phyloP scores from a whole-genome alignment of 1,140 invertebrate genomes.

The Heterodera schachtii region DNA sequence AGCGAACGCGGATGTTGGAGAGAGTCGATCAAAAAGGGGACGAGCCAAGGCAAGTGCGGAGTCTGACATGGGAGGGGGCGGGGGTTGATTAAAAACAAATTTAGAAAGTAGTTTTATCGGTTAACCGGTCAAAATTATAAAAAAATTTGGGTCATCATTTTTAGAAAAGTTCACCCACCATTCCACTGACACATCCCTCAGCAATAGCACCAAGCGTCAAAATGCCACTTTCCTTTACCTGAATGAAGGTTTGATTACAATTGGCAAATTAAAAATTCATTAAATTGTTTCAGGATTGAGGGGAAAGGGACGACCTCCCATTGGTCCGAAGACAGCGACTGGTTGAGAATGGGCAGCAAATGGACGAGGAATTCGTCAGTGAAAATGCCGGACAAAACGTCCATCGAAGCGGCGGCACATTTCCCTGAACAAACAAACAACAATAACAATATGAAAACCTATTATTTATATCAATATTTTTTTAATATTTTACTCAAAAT shows the following conservation, averaged over 20 bases:
- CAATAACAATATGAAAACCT: no score
- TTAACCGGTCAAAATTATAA: neutral
- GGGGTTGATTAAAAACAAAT: no score
- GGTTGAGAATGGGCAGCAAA: slow-evolving; percentile 91
- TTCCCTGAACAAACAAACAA: slow-evolving; percentile 73
- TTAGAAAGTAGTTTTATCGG: no score
- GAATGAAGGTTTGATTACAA: slow-evolving; percentile 15
- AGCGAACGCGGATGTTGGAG: slow-evolving; percentile 91
- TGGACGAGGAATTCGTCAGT: slow-evolving; percentile 89
- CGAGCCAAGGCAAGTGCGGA: slow-evolving; percentile 88
- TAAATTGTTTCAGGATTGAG: neutral
- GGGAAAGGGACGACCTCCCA: slow-evolving; percentile 74
- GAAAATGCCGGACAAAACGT: slow-evolving; percentile 95
- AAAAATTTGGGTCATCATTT: no score
- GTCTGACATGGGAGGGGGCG: no score
- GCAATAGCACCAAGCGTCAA: slow-evolving; percentile 93
- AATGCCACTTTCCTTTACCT: slow-evolving; percentile 91
- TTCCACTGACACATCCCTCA: slow-evolving; percentile 97
- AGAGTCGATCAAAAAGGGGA: slow-evolving; percentile 91
- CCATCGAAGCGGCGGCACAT: slow-evolving; percentile 94
- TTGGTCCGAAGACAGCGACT: slow-evolving; percentile 89
- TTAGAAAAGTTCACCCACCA: slow-evolving; percentile 70
- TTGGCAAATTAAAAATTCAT: slow-evolving; percentile 6
- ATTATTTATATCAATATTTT: no score
- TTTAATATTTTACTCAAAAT: no score